Evolutionary conservation across 1,140 invertebrate species (phyloP), one percentile per base, ranked within the genome.

Genomic region (Epicauta chinensis): DNA sequence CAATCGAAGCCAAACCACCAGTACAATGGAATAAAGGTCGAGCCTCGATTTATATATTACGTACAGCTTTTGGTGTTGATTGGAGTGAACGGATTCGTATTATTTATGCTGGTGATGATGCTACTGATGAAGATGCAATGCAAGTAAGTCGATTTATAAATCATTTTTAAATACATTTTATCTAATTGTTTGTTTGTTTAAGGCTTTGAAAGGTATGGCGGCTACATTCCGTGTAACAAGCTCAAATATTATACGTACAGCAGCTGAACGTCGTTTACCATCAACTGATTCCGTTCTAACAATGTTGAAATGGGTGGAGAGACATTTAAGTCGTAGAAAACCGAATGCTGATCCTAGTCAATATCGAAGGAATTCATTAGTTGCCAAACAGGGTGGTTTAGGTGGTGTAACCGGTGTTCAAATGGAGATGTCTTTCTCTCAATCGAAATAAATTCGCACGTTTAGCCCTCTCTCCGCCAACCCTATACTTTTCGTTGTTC

Each of bases 1-100:
- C 89, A 0, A 76, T 93, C 10, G 91, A 94, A 70, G 90, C 89
- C 0, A 86, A 87, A 59, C 90, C 90, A 30, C 89, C 89, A 0
- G 89, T 93, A 0, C 80, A 89, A 63, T 93, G 91, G 91, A 89
- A 93, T 66, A 93, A 94, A 71, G 91, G 87, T 54, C 81, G 89
- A 34, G 91, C 90, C 37, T 90, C 88, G 0, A 90, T 93, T 60
- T 92, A 93, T 65, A 93, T 93, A 59, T 66, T 93, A 30, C 79
- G 91, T 46, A 93, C 89, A 1, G 86, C 89, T 0, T 93, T 93
- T 67, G 91, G 90, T 10, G 77, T 93, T 0, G 90, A 93, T 67
- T 94, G 91, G 91, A 87, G 85, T 62, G 90, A 93, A 68, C 79
- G 91, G 39, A 89, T 93, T 48, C 79, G 89, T 55, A 91, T 93